Base-by-base conservation (phyloP, 2,888 invertebrate genomes). In the Thecocarcelia acutangulata region DNA sequence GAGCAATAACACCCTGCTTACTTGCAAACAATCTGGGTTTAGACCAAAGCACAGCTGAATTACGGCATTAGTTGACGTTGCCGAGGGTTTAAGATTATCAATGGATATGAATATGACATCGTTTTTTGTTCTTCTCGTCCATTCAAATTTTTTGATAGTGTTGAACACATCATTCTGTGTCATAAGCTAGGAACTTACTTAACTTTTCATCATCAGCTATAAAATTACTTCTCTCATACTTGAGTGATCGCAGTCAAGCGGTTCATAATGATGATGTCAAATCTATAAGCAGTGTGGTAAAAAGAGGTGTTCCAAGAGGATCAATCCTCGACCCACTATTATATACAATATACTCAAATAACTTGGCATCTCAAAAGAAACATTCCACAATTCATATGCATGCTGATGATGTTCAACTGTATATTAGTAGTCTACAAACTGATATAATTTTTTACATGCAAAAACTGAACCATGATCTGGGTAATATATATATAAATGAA, bases 171-270 rank as follows among this genome's bases (percentile, higher is more conserved):
- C 9, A 48, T 48, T 48, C 48, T 48, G 15, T 5, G 21, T 12
- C 19, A 50, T 50, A 50, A 50, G 50, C 50, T 19, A 11, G 2
- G 50, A 50, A 50, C 21, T 12, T 19, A 12, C 21, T 50, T 21
- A 50, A 50, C 50, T 50, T 50, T 19, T 8, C 50, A 8, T 50
- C 44, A n/a, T n/a, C n/a, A n/a, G n/a, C n/a, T n/a, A n/a, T n/a
- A n/a, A n/a, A n/a, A n/a, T n/a, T n/a, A n/a, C n/a, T 44, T 44
- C n/a, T n/a, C 15, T 8, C 44, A 44, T 44, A 44, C 44, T 44
- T 44, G n/a, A n/a, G n/a, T 44, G 44, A 44, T 44, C 13, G 44
- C 13, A 44, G 44, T n/a, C 44, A 50, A 19, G 11, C 50, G 21
- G 50, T 50, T 21, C 50, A 19, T 50, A 1, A 19, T 21, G 46